A percentile compares a stretch with the other conserved stretches of the same genome.
Evolutionary conservation across 2,113 vertebrate genomes (phyloP).

Genomic region (Zosterops japonicus): DNA sequence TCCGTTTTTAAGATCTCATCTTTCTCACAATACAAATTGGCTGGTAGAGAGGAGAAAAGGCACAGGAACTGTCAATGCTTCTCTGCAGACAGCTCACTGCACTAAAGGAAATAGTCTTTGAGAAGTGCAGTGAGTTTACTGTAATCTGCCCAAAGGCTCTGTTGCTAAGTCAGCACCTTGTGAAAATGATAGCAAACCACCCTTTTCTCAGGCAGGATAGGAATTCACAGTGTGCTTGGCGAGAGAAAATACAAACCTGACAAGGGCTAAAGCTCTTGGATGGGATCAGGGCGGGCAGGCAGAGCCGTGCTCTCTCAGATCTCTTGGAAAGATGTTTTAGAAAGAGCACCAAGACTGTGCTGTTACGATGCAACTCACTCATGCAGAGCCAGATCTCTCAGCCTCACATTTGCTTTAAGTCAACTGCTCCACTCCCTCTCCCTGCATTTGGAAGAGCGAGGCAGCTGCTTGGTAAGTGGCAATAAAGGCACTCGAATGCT

Average conservation of each 20-base stretch:
- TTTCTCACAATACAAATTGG: background rate
- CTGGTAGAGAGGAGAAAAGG: background rate
- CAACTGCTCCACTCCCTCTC: background rate
- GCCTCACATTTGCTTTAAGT: background rate
- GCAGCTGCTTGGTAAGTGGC: background rate
- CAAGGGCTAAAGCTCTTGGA: background rate
- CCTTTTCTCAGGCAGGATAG: background rate
- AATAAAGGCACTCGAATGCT: background rate
- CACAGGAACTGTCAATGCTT: background rate
- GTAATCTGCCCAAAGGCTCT: background rate
- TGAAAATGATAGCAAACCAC: background rate
- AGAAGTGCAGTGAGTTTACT: slow-evolving; percentile 1
- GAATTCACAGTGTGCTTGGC: background rate
- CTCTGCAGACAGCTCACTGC: background rate
- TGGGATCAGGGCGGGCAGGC: background rate
- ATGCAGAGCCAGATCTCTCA: background rate
- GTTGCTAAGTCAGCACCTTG: background rate
- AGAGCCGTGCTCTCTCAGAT: rapidly evolving
- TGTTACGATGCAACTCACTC: background rate
- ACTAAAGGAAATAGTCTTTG: background rate
- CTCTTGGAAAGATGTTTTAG: background rate
- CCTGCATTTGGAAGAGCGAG: background rate
- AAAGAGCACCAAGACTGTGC: background rate
- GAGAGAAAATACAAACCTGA: background rate
- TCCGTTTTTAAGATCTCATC: slow-evolving; percentile 17